These are phyloP conservation scores for Rhizomys pruinosus DNA, from an alignment of 2,113 vertebrate genomes.

Conservation along the genomic window DNA sequence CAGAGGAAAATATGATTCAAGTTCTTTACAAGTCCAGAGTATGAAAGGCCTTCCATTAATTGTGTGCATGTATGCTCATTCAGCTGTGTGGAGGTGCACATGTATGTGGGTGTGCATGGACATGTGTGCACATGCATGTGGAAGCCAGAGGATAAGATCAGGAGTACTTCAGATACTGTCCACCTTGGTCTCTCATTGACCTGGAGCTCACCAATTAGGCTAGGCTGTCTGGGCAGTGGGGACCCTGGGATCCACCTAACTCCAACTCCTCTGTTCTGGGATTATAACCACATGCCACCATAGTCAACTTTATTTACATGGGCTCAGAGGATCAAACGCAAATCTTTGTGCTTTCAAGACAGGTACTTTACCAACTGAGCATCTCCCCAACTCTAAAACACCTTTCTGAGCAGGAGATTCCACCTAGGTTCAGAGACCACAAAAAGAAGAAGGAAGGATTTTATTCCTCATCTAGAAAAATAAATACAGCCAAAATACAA, in stretches of 20 bases:
- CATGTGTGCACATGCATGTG: too few species aligned
- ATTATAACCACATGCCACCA: background rate
- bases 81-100: background rate
- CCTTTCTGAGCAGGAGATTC: background rate
- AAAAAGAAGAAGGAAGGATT: background rate
- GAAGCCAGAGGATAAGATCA: background rate
- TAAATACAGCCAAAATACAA: slow-evolving; percentile 5
- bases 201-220: background rate
- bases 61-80: background rate
- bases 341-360: background rate
- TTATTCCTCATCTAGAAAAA: background rate
- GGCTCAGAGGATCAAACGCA: background rate
- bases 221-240: background rate
- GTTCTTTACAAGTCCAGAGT: background rate
- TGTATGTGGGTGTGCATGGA: background rate
- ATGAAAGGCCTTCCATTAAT: background rate
- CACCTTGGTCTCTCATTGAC: background rate
- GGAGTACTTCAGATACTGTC: too few species aligned
- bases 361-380: background rate
- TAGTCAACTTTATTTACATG: background rate
- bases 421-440: background rate
- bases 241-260: too few species aligned
- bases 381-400: background rate
- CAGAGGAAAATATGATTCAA: background rate
- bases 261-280: background rate